Conservation (phyloP, 2,113 vertebrate species). For the Takifugu flavidus region DNA sequence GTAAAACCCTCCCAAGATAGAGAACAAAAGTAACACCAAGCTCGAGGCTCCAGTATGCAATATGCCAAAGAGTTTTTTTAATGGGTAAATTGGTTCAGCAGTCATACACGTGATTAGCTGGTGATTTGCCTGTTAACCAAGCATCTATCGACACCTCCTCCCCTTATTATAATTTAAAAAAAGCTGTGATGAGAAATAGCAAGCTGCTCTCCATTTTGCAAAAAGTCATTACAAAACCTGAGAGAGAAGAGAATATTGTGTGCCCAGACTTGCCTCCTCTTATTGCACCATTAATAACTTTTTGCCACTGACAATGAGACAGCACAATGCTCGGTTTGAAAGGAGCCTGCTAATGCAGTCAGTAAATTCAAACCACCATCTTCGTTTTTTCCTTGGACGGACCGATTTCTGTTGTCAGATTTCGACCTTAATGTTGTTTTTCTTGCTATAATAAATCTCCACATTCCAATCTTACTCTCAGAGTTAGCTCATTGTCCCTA, state of each 20-base stretch:
- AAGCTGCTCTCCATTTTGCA: conserved; percentile 71
- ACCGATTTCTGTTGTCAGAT: conserved; percentile 51
- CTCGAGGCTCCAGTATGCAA: background rate
- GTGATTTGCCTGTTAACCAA: conserved; percentile 66
- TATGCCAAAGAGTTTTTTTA: background rate
- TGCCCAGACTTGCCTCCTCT: conserved; percentile 71
- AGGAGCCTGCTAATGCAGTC: conserved; percentile 62
- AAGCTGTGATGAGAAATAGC: conserved; percentile 73
- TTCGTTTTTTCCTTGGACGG: conserved; percentile 55
- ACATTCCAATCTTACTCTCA: conserved; percentile 17
- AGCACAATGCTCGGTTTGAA: conserved; percentile 53
- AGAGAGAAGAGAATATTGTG: conserved; percentile 70
- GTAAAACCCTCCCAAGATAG: conserved; percentile 8
- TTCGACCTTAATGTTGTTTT: conserved; percentile 6
- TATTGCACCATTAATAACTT: conserved; percentile 76
- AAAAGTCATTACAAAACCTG: conserved; percentile 76
- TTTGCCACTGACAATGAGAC: conserved; percentile 61
- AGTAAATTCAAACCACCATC: conserved; percentile 63
- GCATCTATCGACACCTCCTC: conserved; percentile 39
- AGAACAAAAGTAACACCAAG: conserved; percentile 18
- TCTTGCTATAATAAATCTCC: background rate
- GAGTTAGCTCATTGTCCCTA: conserved; percentile 19
- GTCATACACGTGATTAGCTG: too few relatives aligned
- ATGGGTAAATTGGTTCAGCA: background rate
- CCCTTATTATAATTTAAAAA: conserved; percentile 29